A percentile compares a stretch with the other conserved stretches of the same genome.
Evolutionary conservation across 2,888 invertebrate genomes (phyloP).

Genomic region (Dryocosmus kuriphilus): DNA sequence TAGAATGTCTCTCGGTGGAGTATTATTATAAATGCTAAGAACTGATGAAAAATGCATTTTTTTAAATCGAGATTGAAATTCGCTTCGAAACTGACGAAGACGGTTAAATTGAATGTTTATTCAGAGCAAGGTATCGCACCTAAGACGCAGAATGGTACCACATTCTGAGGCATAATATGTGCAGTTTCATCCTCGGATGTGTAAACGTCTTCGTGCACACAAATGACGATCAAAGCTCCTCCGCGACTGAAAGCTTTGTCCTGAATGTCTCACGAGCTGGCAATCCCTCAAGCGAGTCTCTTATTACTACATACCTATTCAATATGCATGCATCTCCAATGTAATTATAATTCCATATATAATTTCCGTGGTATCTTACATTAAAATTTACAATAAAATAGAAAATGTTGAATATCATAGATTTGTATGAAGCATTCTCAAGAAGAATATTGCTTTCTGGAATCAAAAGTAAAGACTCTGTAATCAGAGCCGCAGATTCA

Average conservation of each 20-base stretch:
- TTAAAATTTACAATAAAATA: not conserved
- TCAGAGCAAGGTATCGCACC: not conserved
- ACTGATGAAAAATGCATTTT: not conserved
- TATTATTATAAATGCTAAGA: too few relatives aligned
- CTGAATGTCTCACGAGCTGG: not conserved
- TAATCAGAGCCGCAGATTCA: not conserved
- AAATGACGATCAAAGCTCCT: slow-evolving; percentile 55
- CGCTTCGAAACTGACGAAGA: not conserved
- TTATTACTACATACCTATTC: not conserved
- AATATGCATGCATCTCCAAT: not conserved
- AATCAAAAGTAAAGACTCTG: not conserved
- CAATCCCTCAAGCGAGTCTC: not conserved
- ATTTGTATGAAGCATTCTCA: not conserved
- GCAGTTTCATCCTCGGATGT: not conserved
- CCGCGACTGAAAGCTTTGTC: slow-evolving; percentile 49
- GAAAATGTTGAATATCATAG: not conserved
- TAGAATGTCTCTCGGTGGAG: too few relatives aligned
- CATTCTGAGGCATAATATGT: not conserved
- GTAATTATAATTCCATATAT: not conserved
- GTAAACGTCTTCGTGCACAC: slow-evolving; percentile 49
- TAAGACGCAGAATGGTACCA: not conserved
- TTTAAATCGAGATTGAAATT: not conserved
- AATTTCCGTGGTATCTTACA: not conserved
- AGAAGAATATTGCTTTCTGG: not conserved
- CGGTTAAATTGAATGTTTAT: not conserved